Evolutionary conservation across 2,888 invertebrate species (phyloP).

Genomic region (Nomada fabriciana): DNA sequence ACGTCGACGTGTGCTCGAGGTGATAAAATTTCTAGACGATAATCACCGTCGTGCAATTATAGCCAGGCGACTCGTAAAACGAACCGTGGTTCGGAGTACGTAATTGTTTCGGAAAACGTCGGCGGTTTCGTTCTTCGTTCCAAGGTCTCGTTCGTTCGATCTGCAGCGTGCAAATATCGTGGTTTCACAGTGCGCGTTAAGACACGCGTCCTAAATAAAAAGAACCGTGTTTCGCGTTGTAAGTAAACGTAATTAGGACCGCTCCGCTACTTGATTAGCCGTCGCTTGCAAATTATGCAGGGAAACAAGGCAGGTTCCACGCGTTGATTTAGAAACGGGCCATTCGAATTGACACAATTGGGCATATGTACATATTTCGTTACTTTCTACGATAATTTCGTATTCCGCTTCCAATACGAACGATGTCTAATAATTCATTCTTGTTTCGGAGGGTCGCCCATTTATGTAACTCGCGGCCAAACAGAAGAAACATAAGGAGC

Average conservation of each 20-base stretch:
- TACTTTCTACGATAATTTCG: not conserved
- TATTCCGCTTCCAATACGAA: not conserved
- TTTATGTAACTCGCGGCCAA: conserved; percentile 4
- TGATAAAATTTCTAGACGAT: conserved; percentile 29
- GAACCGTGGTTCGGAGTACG: not conserved
- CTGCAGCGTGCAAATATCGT: conserved; percentile 8
- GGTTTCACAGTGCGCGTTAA: conserved; percentile 41
- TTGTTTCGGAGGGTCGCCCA: not conserved
- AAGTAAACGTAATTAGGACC: conserved; percentile 62
- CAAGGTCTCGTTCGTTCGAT: conserved; percentile 17
- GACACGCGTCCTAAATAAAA: conserved; percentile 57
- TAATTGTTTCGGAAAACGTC: conserved; percentile 41
- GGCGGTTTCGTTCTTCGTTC: not conserved
- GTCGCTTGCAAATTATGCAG: conserved; percentile 52
- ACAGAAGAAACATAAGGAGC: conserved; percentile 5
- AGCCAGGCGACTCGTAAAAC: conserved; percentile 11
- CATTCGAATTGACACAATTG: conserved; percentile 17
- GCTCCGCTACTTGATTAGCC: conserved; percentile 64
- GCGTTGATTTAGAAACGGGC: not conserved
- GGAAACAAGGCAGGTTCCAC: conserved; percentile 58
- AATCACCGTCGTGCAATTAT: conserved; percentile 15
- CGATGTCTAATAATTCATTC: not conserved
- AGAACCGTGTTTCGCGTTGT: conserved; percentile 52
- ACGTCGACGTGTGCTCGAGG: conserved; percentile 10
- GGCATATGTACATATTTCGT: not conserved